Percentiles rank a stretch among this genome's conserved stretches.
Conservation (phyloP, 2,797 vertebrate species). For the Enoplosus armatus region DNA sequence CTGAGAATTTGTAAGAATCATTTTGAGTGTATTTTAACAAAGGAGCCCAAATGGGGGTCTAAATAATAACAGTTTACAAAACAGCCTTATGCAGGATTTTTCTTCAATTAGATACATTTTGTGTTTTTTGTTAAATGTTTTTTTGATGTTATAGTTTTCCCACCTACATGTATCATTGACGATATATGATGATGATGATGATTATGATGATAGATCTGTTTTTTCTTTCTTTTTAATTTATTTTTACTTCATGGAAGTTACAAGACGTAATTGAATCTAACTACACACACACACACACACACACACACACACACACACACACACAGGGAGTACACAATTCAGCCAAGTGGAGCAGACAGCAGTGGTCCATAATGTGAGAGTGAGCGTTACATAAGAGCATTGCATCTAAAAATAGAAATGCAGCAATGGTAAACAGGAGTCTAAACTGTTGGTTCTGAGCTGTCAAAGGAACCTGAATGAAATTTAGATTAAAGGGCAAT, state of each 20-base stretch:
- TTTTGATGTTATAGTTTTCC: not conserved
- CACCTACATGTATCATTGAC: not conserved
- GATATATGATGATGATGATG: too few species aligned
- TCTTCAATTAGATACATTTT: not conserved
- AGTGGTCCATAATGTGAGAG: constrained; percentile 78
- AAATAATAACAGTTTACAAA: not conserved
- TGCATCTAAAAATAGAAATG: constrained; percentile 82
- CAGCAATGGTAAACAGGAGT: constrained; percentile 79
- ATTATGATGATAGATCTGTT: constrained; percentile 9
- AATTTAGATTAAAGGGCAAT: constrained; percentile 58
- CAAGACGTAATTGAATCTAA: constrained; percentile 26
- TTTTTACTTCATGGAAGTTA: constrained; percentile 14
- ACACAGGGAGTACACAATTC: constrained; percentile 37
- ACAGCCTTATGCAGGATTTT: not conserved
- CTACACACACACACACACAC: constrained; percentile 27
- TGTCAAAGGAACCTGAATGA: constrained; percentile 73
- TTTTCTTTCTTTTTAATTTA: not conserved
- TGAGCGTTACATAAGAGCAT: constrained; percentile 77
- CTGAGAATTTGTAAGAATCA: not conserved
- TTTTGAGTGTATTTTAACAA: constrained; percentile 3
- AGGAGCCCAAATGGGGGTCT: not conserved
- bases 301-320: constrained; percentile 45
- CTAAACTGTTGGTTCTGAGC: constrained; percentile 67
- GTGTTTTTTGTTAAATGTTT: not conserved
- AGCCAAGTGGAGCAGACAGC: constrained; percentile 79